phyloP scores from a whole-genome alignment of 2,888 invertebrate genomes.

The Nowickia ferox region DNA sequence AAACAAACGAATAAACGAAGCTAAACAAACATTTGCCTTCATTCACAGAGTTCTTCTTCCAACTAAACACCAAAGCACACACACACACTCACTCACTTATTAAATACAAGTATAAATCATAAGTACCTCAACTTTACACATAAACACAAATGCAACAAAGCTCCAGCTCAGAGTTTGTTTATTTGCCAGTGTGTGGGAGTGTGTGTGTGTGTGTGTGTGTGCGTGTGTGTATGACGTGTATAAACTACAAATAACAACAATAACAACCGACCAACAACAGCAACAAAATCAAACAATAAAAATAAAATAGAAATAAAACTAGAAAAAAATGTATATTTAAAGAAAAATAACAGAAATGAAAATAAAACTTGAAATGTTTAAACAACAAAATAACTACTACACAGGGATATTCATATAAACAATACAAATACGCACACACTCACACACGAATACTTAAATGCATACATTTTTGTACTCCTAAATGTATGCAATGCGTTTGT shows the following conservation, averaged over 20 bases:
- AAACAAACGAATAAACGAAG: conserved; percentile 77
- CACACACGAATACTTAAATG: conserved; percentile 4
- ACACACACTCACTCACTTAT: conserved; percentile 1
- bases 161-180: conserved; percentile 53
- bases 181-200: conserved; percentile 31
- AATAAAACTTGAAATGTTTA: conserved; percentile 73
- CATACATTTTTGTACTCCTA: conserved; percentile 2
- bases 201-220: too few relatives aligned
- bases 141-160: background rate
- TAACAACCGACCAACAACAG: conserved; percentile 53
- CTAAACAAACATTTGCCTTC: conserved; percentile 74
- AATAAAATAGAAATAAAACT: conserved; percentile 47
- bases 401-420: conserved; percentile 43
- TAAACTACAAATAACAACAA: conserved; percentile 62
- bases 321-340: conserved; percentile 31
- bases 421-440: conserved; percentile 3
- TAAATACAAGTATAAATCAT: conserved; percentile 24
- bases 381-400: conserved; percentile 70
- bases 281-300: conserved; percentile 50
- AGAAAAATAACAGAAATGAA: conserved; percentile 68
- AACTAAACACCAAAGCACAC: conserved; percentile 28
- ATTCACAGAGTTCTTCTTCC: conserved; percentile 55
- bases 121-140: conserved; percentile 34
- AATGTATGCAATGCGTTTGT: conserved; percentile 8
- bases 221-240: conserved; percentile 38